Evolutionary conservation across 2,797 vertebrate species (phyloP).

Genomic region (Crypturellus tataupa): DNA sequence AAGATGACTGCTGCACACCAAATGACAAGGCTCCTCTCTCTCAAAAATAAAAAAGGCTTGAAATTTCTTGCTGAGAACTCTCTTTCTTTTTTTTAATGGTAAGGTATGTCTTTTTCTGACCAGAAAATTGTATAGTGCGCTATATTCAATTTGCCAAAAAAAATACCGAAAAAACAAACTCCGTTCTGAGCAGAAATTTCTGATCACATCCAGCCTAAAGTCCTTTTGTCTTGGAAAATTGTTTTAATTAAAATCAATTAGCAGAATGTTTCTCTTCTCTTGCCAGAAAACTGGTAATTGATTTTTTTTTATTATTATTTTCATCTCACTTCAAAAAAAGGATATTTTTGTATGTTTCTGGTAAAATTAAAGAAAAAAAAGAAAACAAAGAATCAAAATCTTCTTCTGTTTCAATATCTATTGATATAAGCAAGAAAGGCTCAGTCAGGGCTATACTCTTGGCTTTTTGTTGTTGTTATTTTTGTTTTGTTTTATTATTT

Average conservation of each 20-base stretch:
- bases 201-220: constrained; percentile 19
- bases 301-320: too few species aligned
- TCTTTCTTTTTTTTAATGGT: background rate
- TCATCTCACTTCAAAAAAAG: background rate
- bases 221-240: constrained; percentile 50
- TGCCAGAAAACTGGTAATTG: constrained; percentile 21
- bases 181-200: constrained; percentile 16
- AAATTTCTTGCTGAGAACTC: background rate
- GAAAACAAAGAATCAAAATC: background rate
- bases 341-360: background rate
- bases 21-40: background rate
- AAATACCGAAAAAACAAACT: background rate
- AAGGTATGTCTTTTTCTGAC: background rate
- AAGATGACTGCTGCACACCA: background rate
- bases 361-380: background rate
- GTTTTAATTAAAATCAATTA: background rate
- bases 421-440: background rate
- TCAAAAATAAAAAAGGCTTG: background rate
- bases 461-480: background rate
- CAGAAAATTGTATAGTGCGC: background rate
- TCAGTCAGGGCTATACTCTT: background rate
- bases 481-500: background rate
- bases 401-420: background rate
- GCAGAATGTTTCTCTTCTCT: background rate
- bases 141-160: constrained; percentile 39